Conservation (phyloP, 2,888 invertebrate species). For the Oxycera nigricornis region DNA sequence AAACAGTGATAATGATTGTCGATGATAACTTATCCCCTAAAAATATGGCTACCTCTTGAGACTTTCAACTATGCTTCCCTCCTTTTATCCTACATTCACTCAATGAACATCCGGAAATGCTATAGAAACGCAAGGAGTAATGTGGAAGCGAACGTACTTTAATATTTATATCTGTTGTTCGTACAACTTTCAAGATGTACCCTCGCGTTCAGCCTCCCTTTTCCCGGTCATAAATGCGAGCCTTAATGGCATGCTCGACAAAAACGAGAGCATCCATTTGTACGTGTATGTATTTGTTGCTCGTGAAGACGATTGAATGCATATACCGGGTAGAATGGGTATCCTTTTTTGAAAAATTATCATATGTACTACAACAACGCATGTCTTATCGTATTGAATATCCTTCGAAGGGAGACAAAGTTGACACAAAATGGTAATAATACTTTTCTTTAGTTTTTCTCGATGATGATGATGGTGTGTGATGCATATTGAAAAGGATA, state of each 20-base stretch:
- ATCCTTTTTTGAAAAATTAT: not conserved
- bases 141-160: not conserved
- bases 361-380: not conserved
- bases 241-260: not conserved
- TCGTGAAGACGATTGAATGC: not conserved
- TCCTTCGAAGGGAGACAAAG: not conserved
- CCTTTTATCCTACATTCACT: not conserved
- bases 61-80: not conserved
- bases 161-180: slow-evolving; percentile 7
- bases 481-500: no score
- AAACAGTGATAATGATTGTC: not conserved
- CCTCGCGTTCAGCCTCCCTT: no score
- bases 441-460: not conserved
- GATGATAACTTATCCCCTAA: not conserved
- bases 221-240: not conserved
- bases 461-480: no score
- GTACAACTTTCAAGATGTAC: not conserved
- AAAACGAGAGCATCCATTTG: not conserved
- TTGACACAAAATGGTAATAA: not conserved
- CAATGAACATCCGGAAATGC: not conserved
- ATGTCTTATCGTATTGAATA: not conserved
- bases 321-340: not conserved
- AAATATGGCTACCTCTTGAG: not conserved
- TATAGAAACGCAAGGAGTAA: not conserved
- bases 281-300: not conserved